Conservation (phyloP, 2,797 vertebrate species). For the Oreonectes daqikongensis region DNA sequence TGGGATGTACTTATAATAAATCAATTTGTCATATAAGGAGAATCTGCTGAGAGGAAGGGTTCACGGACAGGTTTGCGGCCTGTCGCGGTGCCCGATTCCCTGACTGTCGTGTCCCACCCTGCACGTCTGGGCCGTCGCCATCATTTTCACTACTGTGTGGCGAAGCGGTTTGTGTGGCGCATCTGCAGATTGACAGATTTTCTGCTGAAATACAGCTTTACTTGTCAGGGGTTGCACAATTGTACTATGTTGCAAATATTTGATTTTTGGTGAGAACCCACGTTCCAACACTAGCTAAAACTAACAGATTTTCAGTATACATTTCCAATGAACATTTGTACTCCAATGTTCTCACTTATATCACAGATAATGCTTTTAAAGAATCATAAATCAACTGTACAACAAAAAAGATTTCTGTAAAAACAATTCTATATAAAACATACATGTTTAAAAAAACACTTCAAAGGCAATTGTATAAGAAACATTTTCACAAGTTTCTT, state of each 20-base stretch:
- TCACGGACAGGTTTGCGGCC: constrained; percentile 68
- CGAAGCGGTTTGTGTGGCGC: neutral
- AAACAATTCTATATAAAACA: no score
- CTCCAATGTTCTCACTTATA: no score
- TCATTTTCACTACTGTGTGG: constrained; percentile 12
- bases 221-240: neutral
- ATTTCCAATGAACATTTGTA: no score
- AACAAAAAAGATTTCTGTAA: no score
- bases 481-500: no score
- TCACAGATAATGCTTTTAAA: no score
- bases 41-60: constrained; percentile 75
- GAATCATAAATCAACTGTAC: no score
- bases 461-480: no score
- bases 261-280: neutral
- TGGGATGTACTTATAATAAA: constrained; percentile 73
- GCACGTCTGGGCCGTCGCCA: neutral
- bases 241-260: neutral
- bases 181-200: neutral
- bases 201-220: neutral
- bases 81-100: constrained; percentile 60
- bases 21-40: constrained; percentile 78
- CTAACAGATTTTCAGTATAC: neutral
- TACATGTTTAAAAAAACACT: no score
- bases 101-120: constrained; percentile 41
- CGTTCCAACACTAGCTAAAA: neutral